These are phyloP conservation scores for Erethizon dorsatum DNA, from an alignment of 2,797 vertebrate species.

Conservation along the genomic window DNA sequence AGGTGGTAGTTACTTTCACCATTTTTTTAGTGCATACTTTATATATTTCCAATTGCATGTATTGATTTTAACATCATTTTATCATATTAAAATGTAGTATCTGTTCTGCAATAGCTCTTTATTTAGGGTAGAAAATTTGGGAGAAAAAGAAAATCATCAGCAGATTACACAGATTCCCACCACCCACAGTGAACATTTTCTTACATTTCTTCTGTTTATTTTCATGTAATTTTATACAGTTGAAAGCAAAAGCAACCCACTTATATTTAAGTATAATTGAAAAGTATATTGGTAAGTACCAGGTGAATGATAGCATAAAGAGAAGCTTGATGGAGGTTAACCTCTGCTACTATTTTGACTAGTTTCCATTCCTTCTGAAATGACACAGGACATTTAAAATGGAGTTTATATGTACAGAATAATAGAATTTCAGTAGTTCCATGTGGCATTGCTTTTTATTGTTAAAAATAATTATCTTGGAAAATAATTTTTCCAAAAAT, in stretches of 20 bases:
- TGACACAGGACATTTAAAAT: neutral
- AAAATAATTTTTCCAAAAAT: neutral
- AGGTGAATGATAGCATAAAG: neutral
- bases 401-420: neutral
- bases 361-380: constrained; percentile 23
- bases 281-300: neutral
- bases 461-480: neutral
- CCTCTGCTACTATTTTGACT: neutral
- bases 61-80: constrained; percentile 34
- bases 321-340: neutral
- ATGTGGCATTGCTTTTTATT: neutral
- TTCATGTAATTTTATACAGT: neutral
- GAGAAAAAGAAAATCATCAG: neutral
- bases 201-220: neutral
- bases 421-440: neutral
- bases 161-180: neutral
- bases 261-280: neutral
- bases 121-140: neutral
- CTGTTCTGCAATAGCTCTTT: neutral
- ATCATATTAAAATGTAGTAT: neutral
- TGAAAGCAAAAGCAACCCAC: neutral
- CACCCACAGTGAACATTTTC: neutral
- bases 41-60: neutral
- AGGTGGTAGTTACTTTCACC: neutral
- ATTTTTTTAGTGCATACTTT: neutral